Evolutionary conservation across 1,140 invertebrate species (phyloP).

Genomic region (Muscidifurax raptorellus): DNA sequence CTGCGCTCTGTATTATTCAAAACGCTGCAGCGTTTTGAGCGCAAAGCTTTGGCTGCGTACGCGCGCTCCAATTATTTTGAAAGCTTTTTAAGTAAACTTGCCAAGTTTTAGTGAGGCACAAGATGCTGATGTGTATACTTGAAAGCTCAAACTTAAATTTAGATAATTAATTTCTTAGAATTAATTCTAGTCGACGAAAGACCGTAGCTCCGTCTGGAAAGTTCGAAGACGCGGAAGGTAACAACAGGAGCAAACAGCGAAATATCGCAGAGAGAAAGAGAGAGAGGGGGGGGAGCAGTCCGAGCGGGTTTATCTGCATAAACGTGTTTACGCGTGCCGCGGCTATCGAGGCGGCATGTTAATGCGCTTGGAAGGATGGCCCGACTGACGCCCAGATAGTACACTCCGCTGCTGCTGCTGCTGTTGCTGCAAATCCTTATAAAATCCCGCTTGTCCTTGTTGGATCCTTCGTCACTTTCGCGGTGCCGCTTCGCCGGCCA

Average conservation of each 20-base stretch:
- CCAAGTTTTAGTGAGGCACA: background rate
- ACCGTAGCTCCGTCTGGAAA: background rate
- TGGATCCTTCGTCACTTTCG: slow-evolving; percentile 5
- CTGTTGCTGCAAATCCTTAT: background rate
- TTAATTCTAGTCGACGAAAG: background rate
- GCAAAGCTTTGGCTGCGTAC: background rate
- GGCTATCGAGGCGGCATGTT: background rate
- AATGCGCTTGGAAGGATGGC: background rate
- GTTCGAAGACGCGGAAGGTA: too few species aligned
- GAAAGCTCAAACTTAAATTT: background rate
- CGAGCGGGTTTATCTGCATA: background rate
- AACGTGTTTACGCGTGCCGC: slow-evolving; percentile 14
- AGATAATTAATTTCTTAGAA: background rate
- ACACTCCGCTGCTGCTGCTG: background rate
- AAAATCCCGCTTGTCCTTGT: slow-evolving; percentile 1
- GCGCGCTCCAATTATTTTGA: background rate
- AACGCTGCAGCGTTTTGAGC: background rate
- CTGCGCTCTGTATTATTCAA: background rate
- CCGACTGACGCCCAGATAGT: background rate
- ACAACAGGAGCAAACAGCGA: background rate
- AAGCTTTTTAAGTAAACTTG: background rate
- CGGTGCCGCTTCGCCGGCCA: background rate
- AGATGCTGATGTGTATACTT: background rate
- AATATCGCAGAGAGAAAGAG: background rate
- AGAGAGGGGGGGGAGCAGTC: too few species aligned